phyloP scores from a whole-genome alignment of 2,888 invertebrate species.

The Ganaspis brasiliensis region DNA sequence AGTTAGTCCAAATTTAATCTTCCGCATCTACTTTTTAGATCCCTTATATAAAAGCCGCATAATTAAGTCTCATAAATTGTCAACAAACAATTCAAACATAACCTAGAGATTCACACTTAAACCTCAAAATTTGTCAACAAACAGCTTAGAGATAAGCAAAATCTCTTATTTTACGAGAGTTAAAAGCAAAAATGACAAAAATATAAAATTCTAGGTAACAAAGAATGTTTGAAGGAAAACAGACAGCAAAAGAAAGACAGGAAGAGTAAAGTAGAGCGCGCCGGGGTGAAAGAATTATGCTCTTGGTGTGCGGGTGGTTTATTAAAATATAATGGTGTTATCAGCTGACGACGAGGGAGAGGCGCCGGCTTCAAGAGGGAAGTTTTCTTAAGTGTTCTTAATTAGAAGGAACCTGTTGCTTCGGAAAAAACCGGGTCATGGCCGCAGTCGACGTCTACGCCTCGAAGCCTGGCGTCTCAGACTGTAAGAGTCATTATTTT shows the following conservation, averaged over 20 bases:
- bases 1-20: no score
- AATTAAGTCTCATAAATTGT: no score
- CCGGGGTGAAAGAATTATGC: conserved; percentile 37
- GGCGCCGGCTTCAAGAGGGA: conserved; percentile 80
- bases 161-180: not conserved
- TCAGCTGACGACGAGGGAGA: conserved; percentile 74
- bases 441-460: conserved; percentile 75
- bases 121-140: no score
- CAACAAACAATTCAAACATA: no score
- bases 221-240: conserved; percentile 35
- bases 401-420: conserved; percentile 81
- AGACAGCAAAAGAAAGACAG: not conserved
- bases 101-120: no score
- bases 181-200: not conserved
- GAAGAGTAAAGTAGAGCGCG: conserved; percentile 26
- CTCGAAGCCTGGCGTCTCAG: conserved; percentile 67
- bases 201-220: conserved; percentile 26
- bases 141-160: no score
- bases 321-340: conserved; percentile 80
- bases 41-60: no score
- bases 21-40: no score
- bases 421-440: conserved; percentile 81
- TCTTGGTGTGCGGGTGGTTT: conserved; percentile 69
- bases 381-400: conserved; percentile 81
- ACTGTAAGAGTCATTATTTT: conserved; percentile 80